These are phyloP conservation scores for Parnassius apollo DNA, from an alignment of 2,888 invertebrate species.

Conservation along the genomic window DNA sequence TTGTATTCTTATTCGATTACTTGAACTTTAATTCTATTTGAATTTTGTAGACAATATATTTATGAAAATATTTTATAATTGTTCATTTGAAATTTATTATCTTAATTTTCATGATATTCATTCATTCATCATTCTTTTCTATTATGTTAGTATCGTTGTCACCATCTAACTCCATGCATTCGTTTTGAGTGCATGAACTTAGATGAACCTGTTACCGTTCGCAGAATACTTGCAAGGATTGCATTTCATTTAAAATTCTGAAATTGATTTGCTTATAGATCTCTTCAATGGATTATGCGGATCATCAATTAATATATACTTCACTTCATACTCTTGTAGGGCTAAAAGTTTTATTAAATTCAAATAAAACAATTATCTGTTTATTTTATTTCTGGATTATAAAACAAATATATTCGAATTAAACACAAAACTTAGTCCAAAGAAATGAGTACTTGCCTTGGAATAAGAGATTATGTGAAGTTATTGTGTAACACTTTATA, in stretches of 20 bases:
- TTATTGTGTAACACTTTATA: too few relatives aligned
- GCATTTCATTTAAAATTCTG: conserved; percentile 74
- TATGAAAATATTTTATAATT: too few relatives aligned
- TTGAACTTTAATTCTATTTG: too few relatives aligned
- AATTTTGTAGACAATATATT: too few relatives aligned
- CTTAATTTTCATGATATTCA: conserved; percentile 63
- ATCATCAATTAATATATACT: conserved; percentile 20
- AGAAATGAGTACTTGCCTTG: too few relatives aligned
- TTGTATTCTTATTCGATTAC: too few relatives aligned
- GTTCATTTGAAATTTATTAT: conserved; percentile 35
- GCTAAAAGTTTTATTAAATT: background rate
- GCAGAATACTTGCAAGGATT: conserved; percentile 78
- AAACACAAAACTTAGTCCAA: too few relatives aligned
- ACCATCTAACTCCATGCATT: conserved; percentile 58
- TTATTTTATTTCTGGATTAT: background rate
- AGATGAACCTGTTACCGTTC: conserved; percentile 65
- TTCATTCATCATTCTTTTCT: conserved; percentile 65
- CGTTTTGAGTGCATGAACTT: conserved; percentile 68
- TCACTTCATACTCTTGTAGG: conserved; percentile 11
- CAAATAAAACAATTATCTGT: background rate
- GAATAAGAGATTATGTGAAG: too few relatives aligned
- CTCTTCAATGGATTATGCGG: conserved; percentile 42
- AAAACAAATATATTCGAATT: background rate
- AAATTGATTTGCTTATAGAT: conserved; percentile 67
- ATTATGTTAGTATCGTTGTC: conserved; percentile 29